Percentiles rank a stretch among this genome's conserved stretches.
Conservation (phyloP, 2,797 vertebrate genomes). For the Gymnocypris eckloni region DNA sequence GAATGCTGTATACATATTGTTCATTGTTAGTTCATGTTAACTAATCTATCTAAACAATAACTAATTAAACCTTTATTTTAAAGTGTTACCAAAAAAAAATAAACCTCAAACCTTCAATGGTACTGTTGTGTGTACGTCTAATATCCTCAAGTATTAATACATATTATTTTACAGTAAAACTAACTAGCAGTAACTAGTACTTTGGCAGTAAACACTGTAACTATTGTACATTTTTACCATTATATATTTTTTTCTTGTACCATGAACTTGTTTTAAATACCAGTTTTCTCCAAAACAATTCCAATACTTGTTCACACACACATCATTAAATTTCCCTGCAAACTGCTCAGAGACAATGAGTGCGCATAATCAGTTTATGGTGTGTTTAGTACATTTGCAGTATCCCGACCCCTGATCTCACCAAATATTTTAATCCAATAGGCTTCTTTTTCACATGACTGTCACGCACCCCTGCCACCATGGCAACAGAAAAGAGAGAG, state of each 20-base stretch:
- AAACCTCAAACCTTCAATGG: background rate
- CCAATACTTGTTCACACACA: background rate
- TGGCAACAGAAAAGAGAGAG: constrained; percentile 73
- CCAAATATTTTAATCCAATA: constrained; percentile 88
- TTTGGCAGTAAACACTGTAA: background rate
- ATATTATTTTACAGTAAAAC: background rate
- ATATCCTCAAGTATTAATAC: background rate
- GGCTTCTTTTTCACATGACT: constrained; percentile 86
- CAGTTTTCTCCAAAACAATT: background rate
- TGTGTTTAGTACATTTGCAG: constrained; percentile 37
- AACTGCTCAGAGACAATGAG: background rate
- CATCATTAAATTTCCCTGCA: background rate
- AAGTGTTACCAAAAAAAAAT: background rate
- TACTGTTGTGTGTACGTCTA: too few species aligned
- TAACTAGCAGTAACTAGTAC: background rate
- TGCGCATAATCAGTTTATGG: constrained; percentile 49
- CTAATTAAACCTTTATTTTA: background rate
- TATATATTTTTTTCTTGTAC: background rate
- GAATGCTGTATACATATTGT: background rate
- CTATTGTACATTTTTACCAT: background rate
- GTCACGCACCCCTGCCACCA: constrained; percentile 79
- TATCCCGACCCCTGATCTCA: constrained; percentile 79
- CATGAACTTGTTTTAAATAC: background rate
- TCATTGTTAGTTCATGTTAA: background rate
- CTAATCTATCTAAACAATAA: background rate